These are phyloP conservation scores for Salminus brasiliensis DNA, from an alignment of 2,113 vertebrate species.

Conservation along the genomic window DNA sequence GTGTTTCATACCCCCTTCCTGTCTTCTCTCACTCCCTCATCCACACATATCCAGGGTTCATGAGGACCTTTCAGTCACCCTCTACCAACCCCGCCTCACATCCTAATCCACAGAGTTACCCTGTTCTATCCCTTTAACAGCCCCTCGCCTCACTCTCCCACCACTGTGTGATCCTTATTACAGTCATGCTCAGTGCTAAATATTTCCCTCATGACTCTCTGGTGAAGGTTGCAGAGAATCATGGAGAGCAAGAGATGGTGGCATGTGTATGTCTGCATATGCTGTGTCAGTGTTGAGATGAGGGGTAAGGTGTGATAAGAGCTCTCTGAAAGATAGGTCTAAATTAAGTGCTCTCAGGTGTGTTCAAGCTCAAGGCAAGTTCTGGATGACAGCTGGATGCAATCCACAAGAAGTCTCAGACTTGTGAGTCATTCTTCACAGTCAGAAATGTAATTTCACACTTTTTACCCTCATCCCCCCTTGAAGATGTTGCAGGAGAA, in stretches of 20 bases:
- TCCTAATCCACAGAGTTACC: not conserved
- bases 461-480: too few species aligned
- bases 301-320: not conserved
- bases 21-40: not conserved
- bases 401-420: too few species aligned
- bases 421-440: too few species aligned
- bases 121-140: not conserved
- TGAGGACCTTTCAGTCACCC: not conserved
- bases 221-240: not conserved
- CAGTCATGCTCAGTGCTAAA: not conserved
- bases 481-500: too few species aligned
- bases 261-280: not conserved
- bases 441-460: too few species aligned
- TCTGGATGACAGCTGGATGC: not conserved
- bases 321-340: not conserved
- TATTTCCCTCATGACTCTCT: slow-evolving; percentile 21
- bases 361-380: slow-evolving; percentile 17
- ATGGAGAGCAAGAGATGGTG: not conserved
- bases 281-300: not conserved
- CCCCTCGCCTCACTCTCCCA: not conserved
- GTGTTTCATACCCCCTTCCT: slow-evolving; percentile 1
- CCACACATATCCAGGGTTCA: not conserved
- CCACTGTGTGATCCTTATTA: not conserved
- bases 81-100: not conserved
- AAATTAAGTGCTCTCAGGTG: slow-evolving; percentile 11